Conservation (phyloP, 2,888 invertebrate species). For the Plagiodera versicolora region DNA sequence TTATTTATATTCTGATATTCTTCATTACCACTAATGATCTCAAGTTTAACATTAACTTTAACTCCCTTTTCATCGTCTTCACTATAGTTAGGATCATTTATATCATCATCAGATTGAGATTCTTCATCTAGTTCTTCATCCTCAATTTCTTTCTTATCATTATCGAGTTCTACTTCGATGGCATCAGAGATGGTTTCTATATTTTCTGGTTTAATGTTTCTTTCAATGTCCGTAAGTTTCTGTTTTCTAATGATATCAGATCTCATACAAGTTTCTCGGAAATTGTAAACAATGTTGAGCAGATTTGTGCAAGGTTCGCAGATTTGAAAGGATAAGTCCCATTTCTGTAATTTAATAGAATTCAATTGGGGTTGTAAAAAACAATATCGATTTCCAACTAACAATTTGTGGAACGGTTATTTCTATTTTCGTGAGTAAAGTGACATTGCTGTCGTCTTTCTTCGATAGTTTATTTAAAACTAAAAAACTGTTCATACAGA, state of each 20-base stretch:
- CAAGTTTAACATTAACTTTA: constrained; percentile 16
- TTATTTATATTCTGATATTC: not conserved
- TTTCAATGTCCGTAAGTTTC: constrained; percentile 11
- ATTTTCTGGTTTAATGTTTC: constrained; percentile 11
- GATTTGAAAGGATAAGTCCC: constrained; percentile 31
- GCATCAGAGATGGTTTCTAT: constrained; percentile 5
- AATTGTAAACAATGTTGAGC: constrained; percentile 34
- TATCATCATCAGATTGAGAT: constrained; percentile 18
- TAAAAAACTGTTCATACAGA: constrained; percentile 32
- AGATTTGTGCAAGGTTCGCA: constrained; percentile 37
- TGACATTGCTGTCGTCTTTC: constrained; percentile 31
- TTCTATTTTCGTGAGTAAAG: constrained; percentile 29
- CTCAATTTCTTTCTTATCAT: constrained; percentile 24
- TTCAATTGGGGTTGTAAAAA: not conserved
- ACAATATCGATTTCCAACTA: constrained; percentile 13
- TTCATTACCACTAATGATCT: constrained; percentile 15
- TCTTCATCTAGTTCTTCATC: constrained; percentile 18
- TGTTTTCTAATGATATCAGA: constrained; percentile 32
- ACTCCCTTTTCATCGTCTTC: constrained; percentile 15
- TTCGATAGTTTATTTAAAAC: constrained; percentile 29
- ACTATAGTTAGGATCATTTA: constrained; percentile 15
- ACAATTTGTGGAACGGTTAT: constrained; percentile 36
- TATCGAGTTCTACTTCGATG: constrained; percentile 15
- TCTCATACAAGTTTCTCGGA: constrained; percentile 37
- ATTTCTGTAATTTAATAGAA: constrained; percentile 28